Base-by-base conservation (phyloP, 2,113 vertebrate species). In the Haliaeetus leucogaster region DNA sequence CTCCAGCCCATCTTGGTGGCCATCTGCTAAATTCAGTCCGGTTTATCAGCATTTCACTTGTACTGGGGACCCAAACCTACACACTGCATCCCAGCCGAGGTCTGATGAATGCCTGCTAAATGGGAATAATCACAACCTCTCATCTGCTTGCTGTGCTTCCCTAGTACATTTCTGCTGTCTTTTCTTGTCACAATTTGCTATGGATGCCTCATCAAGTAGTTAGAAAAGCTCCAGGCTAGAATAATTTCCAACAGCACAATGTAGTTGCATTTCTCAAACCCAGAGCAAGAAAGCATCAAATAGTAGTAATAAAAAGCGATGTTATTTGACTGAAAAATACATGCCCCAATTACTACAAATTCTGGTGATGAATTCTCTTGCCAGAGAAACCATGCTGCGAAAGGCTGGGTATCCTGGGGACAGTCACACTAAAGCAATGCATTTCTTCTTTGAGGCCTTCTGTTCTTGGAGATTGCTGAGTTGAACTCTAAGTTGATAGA, bases 401-500 rank as follows among this genome's bases (percentile, higher is more conserved):
- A 74, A 59, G 65, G 58, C 77, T 85, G 86, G 77, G 42, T 68
- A 5, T 95, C 90, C 84, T 90, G 93, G 91, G 93, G 84, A 95
- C 91, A 93, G 62, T 14, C 70, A 17, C 67, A 29, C 71, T 71
- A 25, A 71, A 82, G 87, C 83, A 87, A 79, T 7, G 23, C 32
- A 17, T 65, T 87, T 91, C 91, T 89, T 82, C 58, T 79, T 50
- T 58, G 85, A 89, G 50, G 58, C 13, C 1, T 45, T 74, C 88
- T 71, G 80, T 66, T 94, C 94, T 86, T 89, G 71, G 82, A 86
- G 89, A 50, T 71, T 76, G 93, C 52, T 27, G 87, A 89, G 92
- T 91, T 94, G 88, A 96, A 92, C 92, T 85, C 52, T 42, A 52
- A 91, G 82, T n/a, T 79, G 87, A 82, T 94, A 34, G 71, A 96